phyloP scores from a whole-genome alignment of 1,140 invertebrate genomes.

The Leptinotarsa lineolata region DNA sequence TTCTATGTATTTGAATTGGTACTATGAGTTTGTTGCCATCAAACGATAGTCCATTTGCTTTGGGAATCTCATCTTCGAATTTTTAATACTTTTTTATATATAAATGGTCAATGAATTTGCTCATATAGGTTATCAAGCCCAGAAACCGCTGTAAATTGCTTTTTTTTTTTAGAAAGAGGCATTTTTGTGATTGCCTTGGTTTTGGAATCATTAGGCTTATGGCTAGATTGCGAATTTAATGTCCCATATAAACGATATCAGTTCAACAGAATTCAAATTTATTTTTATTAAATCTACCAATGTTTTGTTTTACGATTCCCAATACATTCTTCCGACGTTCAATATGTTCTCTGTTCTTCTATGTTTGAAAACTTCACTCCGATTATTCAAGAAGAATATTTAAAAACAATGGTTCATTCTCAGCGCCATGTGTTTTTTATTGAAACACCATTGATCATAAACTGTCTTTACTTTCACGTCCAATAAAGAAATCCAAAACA shows the following conservation, averaged over 20 bases:
- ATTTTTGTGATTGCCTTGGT: conserved; percentile 9
- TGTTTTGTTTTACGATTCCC: background rate
- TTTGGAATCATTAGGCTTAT: conserved; percentile 4
- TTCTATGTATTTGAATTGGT: conserved; percentile 47
- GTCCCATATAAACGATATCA: background rate
- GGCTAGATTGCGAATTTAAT: background rate
- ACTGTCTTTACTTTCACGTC: too few relatives aligned
- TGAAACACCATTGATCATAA: too few relatives aligned
- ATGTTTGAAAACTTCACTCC: too few relatives aligned
- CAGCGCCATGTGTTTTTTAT: too few relatives aligned
- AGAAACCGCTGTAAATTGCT: background rate
- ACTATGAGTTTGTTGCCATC: conserved; percentile 31
- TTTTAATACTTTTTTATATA: background rate
- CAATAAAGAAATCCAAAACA: too few relatives aligned
- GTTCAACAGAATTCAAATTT: background rate
- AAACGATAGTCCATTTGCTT: conserved; percentile 36
- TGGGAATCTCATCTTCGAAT: background rate
- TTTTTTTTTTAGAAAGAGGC: background rate
- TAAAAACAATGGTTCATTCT: too few relatives aligned
- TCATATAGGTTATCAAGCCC: background rate
- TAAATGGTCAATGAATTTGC: too few relatives aligned
- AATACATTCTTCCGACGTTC: background rate
- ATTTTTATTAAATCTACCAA: background rate
- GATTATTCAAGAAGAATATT: too few relatives aligned
- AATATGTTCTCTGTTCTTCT: background rate